Conservation (phyloP, 1,140 invertebrate species). For the Calephelis nemesis region DNA sequence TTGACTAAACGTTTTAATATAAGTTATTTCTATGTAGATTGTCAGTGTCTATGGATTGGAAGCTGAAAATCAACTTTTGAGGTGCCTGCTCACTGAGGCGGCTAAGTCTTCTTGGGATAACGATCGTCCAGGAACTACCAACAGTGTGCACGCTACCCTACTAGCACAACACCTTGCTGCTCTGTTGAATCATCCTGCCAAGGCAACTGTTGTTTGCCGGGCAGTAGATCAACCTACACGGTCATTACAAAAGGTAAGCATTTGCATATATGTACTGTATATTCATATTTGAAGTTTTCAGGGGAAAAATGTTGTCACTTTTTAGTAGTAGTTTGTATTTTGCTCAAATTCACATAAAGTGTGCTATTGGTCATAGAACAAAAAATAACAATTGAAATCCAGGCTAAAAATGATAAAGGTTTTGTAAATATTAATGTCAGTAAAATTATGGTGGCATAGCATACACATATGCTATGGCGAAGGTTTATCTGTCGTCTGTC, state of each 20-base stretch:
- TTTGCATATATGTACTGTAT: neutral
- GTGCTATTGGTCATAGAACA: no score
- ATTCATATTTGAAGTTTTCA: no score
- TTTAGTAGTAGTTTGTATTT: no score
- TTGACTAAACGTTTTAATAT: neutral
- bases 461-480: no score
- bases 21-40: slow-evolving; percentile 45
- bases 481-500: no score
- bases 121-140: slow-evolving; percentile 52
- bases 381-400: no score
- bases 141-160: slow-evolving; percentile 59
- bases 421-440: no score
- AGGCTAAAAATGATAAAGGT: no score
- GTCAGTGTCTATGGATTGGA: slow-evolving; percentile 69
- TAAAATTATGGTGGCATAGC: no score
- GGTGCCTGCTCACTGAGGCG: slow-evolving; percentile 66
- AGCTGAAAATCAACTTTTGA: slow-evolving; percentile 72
- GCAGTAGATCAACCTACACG: slow-evolving; percentile 64
- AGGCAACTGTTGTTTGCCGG: slow-evolving; percentile 69
- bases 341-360: no score
- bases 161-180: slow-evolving; percentile 60
- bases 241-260: slow-evolving; percentile 63
- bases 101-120: slow-evolving; percentile 62
- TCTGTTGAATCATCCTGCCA: slow-evolving; percentile 67
- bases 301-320: no score